Base-by-base conservation (phyloP, 1,140 invertebrate genomes). In the Drosophila oshimai region DNA sequence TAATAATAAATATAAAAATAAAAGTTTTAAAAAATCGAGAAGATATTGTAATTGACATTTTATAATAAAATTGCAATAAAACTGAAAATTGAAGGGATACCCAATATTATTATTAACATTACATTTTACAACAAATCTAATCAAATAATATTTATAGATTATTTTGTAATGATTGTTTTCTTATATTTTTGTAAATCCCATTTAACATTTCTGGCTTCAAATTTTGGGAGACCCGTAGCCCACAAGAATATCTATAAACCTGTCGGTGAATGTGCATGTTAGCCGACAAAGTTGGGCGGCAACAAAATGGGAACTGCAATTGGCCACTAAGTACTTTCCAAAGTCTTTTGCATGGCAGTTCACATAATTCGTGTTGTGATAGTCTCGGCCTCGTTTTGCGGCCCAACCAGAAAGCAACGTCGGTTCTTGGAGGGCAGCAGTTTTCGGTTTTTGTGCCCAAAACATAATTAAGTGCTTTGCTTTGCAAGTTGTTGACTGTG, bases 381-480 rank as follows among this genome's bases (percentile, higher is more conserved):
- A 81, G 78, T 84, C 79, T 70, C 60, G 72, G 45, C 74, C 55
- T 72, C 49, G 60, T 67, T 79, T 86, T 74, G 42, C 42, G 20
- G 28, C 36, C 42, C 62, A 31, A n/a, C n/a, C n/a, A n/a, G n/a
- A 71, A 58, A 58, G 62, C 20, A 15, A 20, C 31, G 49, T 36
- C 37, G 58, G 26, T 54, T 57, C 36, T 39, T 71, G 47, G 33
- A 1, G n/a, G 33, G 22, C 62, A 44, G 58, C 54, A 65, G 47
- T 73, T 76, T 74, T 60, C 51, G 72, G 45, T 33, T 72, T 72
- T 53, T 54, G 75, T 55, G 39, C 81, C 78, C 67, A 72, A 86
- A 86, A 87, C 80, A 87, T 86, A 87, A 87, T 87, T 87, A 87
- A 87, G 81, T 87, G 77, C 83, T 87, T 67, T 87, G 77, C 83